Evolutionary conservation across 2,797 vertebrate species (phyloP).

Genomic region (Apodemus agrarius): DNA sequence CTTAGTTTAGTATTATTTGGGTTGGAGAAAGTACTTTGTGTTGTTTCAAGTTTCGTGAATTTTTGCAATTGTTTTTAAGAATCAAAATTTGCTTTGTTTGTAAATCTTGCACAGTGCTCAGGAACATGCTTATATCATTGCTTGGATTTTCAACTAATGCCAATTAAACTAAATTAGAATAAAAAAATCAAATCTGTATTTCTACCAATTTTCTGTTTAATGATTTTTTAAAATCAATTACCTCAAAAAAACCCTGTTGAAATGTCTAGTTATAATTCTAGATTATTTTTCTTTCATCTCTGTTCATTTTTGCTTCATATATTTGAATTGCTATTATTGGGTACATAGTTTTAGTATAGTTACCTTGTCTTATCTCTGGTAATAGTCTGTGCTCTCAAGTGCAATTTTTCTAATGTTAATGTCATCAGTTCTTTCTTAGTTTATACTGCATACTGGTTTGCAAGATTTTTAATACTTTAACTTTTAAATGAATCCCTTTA

Average conservation of each 20-base stretch:
- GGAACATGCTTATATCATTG: neutral
- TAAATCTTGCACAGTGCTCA: neutral
- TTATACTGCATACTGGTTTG: neutral
- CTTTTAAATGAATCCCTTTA: conserved; percentile 1
- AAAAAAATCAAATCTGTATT: neutral
- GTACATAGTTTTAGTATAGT: neutral
- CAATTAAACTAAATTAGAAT: neutral
- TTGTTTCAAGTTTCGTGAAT: neutral
- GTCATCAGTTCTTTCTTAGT: neutral
- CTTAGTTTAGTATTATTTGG: neutral
- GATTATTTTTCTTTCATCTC: neutral
- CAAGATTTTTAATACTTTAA: neutral
- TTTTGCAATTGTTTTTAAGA: neutral
- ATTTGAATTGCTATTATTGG: neutral
- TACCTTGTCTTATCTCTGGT: neutral
- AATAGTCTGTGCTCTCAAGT: neutral
- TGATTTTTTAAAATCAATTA: neutral
- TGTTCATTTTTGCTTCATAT: neutral
- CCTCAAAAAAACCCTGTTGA: neutral
- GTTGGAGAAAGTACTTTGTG: neutral
- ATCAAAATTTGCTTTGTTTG: neutral
- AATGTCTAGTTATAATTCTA: neutral
- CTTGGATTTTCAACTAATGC: neutral
- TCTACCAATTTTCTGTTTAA: neutral
- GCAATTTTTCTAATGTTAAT: conserved; percentile 2